Evolutionary conservation across 2,113 vertebrate species (phyloP), one percentile per base, ranked within the genome.

Genomic region (Oncorhynchus mykiss): DNA sequence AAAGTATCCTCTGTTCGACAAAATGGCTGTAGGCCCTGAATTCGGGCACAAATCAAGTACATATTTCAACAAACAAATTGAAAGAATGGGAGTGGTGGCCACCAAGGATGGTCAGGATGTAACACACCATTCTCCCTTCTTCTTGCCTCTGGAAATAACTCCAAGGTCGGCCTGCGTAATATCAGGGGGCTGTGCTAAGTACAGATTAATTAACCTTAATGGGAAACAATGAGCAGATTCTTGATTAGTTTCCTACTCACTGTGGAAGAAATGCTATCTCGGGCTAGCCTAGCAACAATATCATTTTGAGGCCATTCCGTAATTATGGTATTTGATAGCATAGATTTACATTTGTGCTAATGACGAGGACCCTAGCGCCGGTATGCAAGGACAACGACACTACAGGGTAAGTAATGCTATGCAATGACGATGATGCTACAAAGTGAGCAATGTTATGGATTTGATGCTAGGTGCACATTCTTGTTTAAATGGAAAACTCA

Each of bases 171-270:
- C 71, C 73, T 78, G 81, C 75, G 72, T 60, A 74, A 80, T 70
- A 81, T 81, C 75, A 67, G 80, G 79, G 77, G 78, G 71, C 85
- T 74, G 76, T 68, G 83, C 75, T 85, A 87, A 88, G 75, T 77
- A 74, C 76, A 82, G 77, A 89, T 85, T 90, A 91, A 91, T 91
- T 89, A 89, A 80, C 29, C 66, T 75, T 81, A 80, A 91, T 86
- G 78, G 81, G 78, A 88, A 67, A 87, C 86, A 89, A 81, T 79
- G 73, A 70, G 71, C 12, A 71, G 80, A 79, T 65, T 79, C 70
- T 64, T 12, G n/a, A 70, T 72, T 75, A 54, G 20, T 34, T 75
- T 27, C 62, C 45, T 54, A 54, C 51, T 59, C 72, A 66, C 48
- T 51, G 34, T 66, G n/a, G 79, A 39, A 77, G 27, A 85, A 54